A percentile compares a stretch with the other conserved stretches of the same genome.
Evolutionary conservation across 2,797 vertebrate species (phyloP).

Genomic region (Acanthiza pusilla): DNA sequence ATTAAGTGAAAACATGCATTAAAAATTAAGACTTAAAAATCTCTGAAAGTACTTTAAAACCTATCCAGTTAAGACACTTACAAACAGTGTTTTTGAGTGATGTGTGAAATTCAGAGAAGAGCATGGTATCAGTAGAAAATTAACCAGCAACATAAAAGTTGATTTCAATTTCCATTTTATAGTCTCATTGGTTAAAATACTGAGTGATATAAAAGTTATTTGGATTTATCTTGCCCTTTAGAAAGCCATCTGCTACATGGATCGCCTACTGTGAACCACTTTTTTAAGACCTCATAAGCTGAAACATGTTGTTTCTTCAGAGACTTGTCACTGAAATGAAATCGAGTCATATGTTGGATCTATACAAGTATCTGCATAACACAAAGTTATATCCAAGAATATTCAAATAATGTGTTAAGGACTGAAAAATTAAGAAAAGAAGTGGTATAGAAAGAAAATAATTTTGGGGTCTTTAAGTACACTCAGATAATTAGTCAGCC

Average conservation of each 20-base stretch:
- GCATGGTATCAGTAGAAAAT: background rate
- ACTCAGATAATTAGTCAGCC: background rate
- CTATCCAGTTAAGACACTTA: background rate
- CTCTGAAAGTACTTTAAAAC: background rate
- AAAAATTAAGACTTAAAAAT: background rate
- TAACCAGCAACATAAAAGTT: background rate
- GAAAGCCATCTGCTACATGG: background rate
- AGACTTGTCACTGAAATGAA: background rate
- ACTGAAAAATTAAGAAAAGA: background rate
- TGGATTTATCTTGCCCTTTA: background rate
- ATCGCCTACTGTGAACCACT: background rate
- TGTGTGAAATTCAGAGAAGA: background rate
- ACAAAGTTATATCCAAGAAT: background rate
- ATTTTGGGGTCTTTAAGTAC: background rate
- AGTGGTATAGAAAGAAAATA: background rate
- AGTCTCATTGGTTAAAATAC: background rate
- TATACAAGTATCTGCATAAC: background rate
- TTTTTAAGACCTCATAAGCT: background rate
- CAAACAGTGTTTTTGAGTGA: background rate
- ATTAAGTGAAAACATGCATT: background rate
- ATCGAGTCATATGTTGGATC: background rate
- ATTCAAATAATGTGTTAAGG: background rate
- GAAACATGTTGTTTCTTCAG: background rate
- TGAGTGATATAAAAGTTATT: background rate
- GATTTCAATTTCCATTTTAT: background rate